Evolutionary conservation across 1,140 invertebrate species (phyloP), one percentile per base, ranked within the genome.

Genomic region (Philotrypesis tridentata): DNA sequence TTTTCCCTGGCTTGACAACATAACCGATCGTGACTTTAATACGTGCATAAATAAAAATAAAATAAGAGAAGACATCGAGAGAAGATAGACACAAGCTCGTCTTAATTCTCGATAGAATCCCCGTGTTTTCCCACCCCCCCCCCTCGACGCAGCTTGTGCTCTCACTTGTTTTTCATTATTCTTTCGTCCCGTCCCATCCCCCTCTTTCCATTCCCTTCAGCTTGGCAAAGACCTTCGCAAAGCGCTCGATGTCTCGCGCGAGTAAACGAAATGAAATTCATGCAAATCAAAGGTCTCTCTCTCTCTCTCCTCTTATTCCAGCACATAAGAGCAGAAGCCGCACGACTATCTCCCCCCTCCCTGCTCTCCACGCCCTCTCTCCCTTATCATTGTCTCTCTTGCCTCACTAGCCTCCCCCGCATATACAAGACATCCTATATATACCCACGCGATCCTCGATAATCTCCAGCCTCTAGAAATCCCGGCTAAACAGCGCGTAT

Each of bases 261-360:
- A 75, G 76, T 72, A 82, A 84, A 83, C 79, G 72, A 85, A 87
- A 85, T 85, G 84, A 85, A 87, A 85, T 86, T 82, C 82, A 85
- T 86, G 83, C 80, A 87, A 86, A 86, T 86, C 83, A 84, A 85
- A 80, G 79, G 80, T 84, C 77, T 12, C 40, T 11, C 12, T 7
- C 40, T 7, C 7, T 12, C 12, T 43, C 40, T 43, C 7, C 33
- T 9, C 33, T 60, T 60, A 8, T 37, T 37, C n/a, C n/a, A n/a
- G n/a, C n/a, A n/a, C n/a, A n/a, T n/a, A n/a, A n/a, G n/a, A n/a
- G n/a, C n/a, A n/a, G n/a, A n/a, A n/a, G n/a, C n/a, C n/a, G n/a
- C n/a, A n/a, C n/a, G n/a, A n/a, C n/a, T n/a, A n/a, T n/a, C n/a
- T n/a, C n/a, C n/a, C n/a, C n/a, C n/a, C n/a, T n/a, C n/a, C n/a